Percentiles rank a stretch among this genome's conserved stretches.
Conservation (phyloP, 2,888 invertebrate species). For the Cacoxenus indagator region DNA sequence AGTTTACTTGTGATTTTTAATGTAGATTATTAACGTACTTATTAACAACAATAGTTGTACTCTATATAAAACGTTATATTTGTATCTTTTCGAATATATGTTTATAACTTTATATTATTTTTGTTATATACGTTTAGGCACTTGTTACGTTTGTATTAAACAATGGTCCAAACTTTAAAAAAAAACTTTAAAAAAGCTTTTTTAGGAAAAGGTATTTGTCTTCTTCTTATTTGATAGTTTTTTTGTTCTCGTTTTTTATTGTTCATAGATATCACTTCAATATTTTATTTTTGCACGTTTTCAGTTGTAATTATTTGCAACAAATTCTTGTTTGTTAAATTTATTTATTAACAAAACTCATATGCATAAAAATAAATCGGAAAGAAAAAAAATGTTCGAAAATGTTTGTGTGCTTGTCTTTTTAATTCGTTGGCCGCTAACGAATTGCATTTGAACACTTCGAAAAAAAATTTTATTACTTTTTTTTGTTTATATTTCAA, state of each 20-base stretch:
- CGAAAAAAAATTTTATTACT: too few species aligned
- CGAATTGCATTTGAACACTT: too few species aligned
- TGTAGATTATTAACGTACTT: too few species aligned
- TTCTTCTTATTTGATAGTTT: conserved; percentile 9
- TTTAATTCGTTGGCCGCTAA: neutral
- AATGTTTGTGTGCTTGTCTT: neutral
- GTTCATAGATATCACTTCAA: neutral
- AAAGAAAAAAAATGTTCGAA: neutral
- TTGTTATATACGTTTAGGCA: conserved; percentile 25
- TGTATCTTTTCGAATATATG: conserved; percentile 14
- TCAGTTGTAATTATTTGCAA: too few species aligned
- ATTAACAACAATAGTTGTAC: conserved; percentile 13
- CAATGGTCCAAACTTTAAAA: neutral
- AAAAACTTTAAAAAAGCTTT: neutral
- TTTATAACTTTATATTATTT: conserved; percentile 9
- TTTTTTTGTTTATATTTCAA: too few species aligned
- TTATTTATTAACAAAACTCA: neutral
- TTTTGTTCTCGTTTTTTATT: neutral
- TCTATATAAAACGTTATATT: conserved; percentile 14
- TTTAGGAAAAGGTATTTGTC: neutral
- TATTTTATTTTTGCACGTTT: neutral
- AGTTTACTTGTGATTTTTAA: conserved; percentile 16
- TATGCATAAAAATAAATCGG: neutral
- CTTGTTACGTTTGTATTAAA: neutral
- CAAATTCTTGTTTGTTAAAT: neutral